These are phyloP conservation scores for Mesorhabditis sp. DNA, from an alignment of 2,888 invertebrate genomes.

Conservation along the genomic window DNA sequence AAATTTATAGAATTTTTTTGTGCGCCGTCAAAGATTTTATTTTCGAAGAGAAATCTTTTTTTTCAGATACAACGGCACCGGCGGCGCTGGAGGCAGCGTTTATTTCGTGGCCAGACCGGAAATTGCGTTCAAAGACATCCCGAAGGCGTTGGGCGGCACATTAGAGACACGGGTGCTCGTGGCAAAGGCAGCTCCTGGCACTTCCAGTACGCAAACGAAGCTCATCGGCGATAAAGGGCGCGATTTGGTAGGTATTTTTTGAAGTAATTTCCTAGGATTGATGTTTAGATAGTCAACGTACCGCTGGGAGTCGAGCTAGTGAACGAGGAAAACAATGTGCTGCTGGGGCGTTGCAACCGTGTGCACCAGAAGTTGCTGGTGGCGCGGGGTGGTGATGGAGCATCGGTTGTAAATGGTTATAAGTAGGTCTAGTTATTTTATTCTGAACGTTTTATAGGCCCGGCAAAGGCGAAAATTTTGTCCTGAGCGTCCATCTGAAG, in stretches of 20 bases:
- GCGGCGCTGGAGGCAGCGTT: constrained; percentile 49
- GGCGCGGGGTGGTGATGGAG: constrained; percentile 48
- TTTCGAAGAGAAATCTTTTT: too few species aligned
- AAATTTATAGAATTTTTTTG: neutral
- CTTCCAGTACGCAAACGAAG: constrained; percentile 19
- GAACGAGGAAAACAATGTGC: constrained; percentile 25
- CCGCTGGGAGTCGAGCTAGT: constrained; percentile 53
- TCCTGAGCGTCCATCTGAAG: constrained; percentile 45
- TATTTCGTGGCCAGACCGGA: constrained; percentile 33
- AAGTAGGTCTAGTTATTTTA: constrained; percentile 24
- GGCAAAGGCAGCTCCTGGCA: constrained; percentile 19
- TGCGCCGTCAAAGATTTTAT: neutral
- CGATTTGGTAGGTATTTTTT: constrained; percentile 10
- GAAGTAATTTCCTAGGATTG: neutral
- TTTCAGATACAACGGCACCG: constrained; percentile 50
- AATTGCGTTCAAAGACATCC: constrained; percentile 38
- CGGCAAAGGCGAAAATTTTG: constrained; percentile 32
- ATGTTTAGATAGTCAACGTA: constrained; percentile 37
- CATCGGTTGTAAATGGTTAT: constrained; percentile 27
- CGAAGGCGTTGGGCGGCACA: constrained; percentile 18
- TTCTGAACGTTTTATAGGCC: constrained; percentile 16
- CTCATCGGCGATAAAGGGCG: constrained; percentile 22
- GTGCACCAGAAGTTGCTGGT: constrained; percentile 36
- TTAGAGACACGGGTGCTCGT: neutral
- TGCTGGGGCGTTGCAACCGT: constrained; percentile 41